Evolutionary conservation across 2,113 vertebrate genomes (phyloP).

Genomic region (Ellobius talpinus): DNA sequence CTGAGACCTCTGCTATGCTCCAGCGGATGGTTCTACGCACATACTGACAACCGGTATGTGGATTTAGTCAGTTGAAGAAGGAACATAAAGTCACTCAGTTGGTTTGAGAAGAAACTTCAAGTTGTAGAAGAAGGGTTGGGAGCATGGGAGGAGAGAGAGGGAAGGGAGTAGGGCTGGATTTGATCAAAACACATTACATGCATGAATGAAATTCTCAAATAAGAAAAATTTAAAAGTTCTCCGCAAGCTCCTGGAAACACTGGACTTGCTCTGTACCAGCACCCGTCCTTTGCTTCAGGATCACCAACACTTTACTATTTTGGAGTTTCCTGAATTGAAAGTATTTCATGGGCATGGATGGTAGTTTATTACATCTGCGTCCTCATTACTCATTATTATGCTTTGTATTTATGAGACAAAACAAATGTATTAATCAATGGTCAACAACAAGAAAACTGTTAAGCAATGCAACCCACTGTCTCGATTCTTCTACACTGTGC

Average conservation of each 20-base stretch:
- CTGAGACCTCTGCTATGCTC: neutral
- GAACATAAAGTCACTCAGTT: neutral
- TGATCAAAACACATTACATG: neutral
- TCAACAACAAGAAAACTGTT: neutral
- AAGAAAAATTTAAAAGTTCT: neutral
- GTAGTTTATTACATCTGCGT: neutral
- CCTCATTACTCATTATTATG: neutral
- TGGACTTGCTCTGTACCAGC: neutral
- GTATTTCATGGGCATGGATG: neutral
- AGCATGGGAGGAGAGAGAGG: neutral
- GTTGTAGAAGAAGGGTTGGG: too few relatives aligned
- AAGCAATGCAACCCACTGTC: rapidly evolving
- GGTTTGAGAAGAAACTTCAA: neutral
- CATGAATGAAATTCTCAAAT: neutral
- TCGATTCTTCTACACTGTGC: neutral
- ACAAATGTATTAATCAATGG: neutral
- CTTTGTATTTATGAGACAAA: neutral
- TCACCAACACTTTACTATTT: neutral
- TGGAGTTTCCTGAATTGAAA: neutral
- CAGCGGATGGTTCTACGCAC: neutral
- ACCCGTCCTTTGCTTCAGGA: too few relatives aligned
- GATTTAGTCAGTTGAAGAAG: neutral
- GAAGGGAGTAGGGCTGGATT: neutral
- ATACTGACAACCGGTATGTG: neutral
- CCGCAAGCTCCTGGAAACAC: neutral